Conservation (phyloP, 2,113 vertebrate species). For the Varanus salvator region DNA sequence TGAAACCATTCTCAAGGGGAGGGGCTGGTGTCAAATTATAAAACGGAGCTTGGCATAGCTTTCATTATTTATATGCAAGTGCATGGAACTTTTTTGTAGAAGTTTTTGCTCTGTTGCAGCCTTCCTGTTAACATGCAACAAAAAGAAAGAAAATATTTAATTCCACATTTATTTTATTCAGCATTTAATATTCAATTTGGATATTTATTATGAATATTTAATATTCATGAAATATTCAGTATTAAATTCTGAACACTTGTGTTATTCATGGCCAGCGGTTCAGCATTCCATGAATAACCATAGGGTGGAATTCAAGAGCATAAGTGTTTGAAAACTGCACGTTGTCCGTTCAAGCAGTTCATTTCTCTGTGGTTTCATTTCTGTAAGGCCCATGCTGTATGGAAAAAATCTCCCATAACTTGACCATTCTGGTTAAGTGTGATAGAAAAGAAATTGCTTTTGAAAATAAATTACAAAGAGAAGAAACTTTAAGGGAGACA, state of each 20-base stretch:
- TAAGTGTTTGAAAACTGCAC: background rate
- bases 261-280: background rate
- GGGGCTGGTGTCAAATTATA: conserved; percentile 12
- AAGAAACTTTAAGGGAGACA: no score
- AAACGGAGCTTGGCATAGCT: accelerated
- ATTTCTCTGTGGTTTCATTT: background rate
- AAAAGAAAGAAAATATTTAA: conserved; percentile 12
- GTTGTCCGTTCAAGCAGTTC: background rate
- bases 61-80: conserved; percentile 16
- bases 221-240: conserved; percentile 12
- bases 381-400: no score
- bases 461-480: no score
- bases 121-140: background rate
- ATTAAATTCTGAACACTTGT: background rate
- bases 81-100: background rate
- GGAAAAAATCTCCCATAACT: no score
- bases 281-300: background rate
- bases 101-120: background rate
- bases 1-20: conserved; percentile 11
- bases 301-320: background rate
- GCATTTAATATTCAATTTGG: conserved; percentile 9
- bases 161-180: background rate
- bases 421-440: no score
- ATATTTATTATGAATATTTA: conserved; percentile 27
- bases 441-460: no score